Evolutionary conservation across 2,797 vertebrate species (phyloP), one percentile per base, ranked within the genome.

Genomic region (Dromococcyx pavoninus): DNA sequence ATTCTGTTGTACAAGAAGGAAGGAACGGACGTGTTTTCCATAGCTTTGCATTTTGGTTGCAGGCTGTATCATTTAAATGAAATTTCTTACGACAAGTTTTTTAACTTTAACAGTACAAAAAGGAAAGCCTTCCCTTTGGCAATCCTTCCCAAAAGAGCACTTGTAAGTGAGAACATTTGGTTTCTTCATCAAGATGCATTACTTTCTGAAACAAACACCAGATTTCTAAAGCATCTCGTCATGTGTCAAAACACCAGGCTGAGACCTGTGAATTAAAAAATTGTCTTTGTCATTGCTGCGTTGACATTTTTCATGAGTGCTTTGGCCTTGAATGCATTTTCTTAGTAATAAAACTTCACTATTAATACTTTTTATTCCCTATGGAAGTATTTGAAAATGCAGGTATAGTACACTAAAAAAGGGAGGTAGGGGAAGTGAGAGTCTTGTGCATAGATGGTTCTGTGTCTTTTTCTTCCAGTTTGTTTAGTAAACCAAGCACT

Each of bases 131-230:
- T 95, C 72, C 62, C 75, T 88, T 92, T 95, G 81, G 81, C 89
- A 85, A 51, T 46, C 50, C 53, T 92, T 96, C 71, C 78, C 57
- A 66, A 86, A 88, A 81, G 79, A 89, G 79, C 39, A 51, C 46
- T 90, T 94, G 70, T 86, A 84, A 94, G 69, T 87, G 82, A 91
- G 87, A 94, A 92, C 89, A 69, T 88, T 94, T 76, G 89, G 83
- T 92, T 95, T 94, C 71, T 92, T 93, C 80, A 83, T 89, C 74
- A 77, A 72, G 84, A 94, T 92, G 71, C 46, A 41, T 93, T 94
- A 27, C 54, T 58, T 64, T 85, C 76, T 87, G 87, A 91, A 95
- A 94, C 67, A 94, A 86, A 93, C 70, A 95, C 30, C 84, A 95
- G 72, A 72, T 94, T 92, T 91, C 66, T 75, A 76, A 95, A 91